phyloP scores from a whole-genome alignment of 1,140 invertebrate species.

The Charaxes varanes region DNA sequence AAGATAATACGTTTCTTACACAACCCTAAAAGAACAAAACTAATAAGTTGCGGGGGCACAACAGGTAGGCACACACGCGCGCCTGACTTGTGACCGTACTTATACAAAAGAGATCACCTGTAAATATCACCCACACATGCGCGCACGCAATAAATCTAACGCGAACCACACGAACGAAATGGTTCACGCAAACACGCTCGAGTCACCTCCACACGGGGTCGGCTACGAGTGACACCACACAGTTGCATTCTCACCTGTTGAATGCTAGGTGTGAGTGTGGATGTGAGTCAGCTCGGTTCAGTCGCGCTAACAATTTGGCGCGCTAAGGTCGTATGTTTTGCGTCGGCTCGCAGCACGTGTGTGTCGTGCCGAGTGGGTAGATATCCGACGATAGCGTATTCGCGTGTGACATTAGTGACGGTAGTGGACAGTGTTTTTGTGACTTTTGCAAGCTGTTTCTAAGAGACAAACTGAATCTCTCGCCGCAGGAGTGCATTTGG shows the following conservation, averaged over 20 bases:
- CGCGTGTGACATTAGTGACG: constrained; percentile 17
- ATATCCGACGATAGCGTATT: constrained; percentile 51
- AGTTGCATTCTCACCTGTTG: constrained; percentile 68
- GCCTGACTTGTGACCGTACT: constrained; percentile 57
- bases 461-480: constrained; percentile 58
- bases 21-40: constrained; percentile 65
- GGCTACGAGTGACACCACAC: constrained; percentile 54
- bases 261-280: constrained; percentile 46
- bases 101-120: constrained; percentile 58
- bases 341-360: constrained; percentile 37
- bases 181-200: constrained; percentile 54
- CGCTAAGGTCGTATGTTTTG: constrained; percentile 45
- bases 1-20: constrained; percentile 47
- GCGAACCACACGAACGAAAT: constrained; percentile 57
- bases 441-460: constrained; percentile 44
- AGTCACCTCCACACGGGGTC: constrained; percentile 57
- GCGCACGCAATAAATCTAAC: constrained; percentile 47
- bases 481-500: constrained; percentile 54
- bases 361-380: constrained; percentile 49
- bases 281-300: constrained; percentile 40
- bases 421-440: constrained; percentile 53
- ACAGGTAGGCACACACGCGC: constrained; percentile 58
- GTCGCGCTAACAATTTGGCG: constrained; percentile 29
- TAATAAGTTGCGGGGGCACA: constrained; percentile 61
- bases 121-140: constrained; percentile 43